Percentiles rank a stretch among this genome's conserved stretches.
phyloP scores from a whole-genome alignment of 2,113 vertebrate species.

The Neotragus moschatus region DNA sequence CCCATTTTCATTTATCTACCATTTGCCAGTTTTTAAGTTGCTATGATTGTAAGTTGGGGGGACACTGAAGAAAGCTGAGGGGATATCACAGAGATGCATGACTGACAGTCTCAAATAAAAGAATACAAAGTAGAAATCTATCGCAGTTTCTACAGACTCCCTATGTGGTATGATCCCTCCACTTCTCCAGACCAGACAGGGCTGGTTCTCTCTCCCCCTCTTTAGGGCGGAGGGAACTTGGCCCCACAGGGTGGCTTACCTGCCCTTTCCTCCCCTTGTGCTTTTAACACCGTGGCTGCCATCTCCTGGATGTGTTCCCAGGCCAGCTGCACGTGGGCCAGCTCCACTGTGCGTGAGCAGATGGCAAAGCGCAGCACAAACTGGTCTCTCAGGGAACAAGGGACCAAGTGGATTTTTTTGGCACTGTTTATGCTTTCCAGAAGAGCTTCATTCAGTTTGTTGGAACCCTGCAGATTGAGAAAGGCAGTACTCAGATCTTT shows the following conservation, averaged over 20 bases:
- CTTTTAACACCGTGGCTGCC: slow-evolving; percentile 82
- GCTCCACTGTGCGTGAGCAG: slow-evolving; percentile 86
- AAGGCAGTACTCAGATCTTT: not conserved
- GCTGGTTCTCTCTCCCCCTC: rapidly evolving
- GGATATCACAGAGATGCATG: not conserved
- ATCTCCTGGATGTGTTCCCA: slow-evolving; percentile 90
- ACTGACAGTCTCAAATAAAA: not conserved
- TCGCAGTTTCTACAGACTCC: not conserved
- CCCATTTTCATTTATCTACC: not conserved
- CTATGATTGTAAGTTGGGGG: not conserved
- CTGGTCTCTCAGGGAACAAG: slow-evolving; percentile 85
- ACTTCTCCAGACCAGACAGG: not conserved
- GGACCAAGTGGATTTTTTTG: slow-evolving; percentile 93
- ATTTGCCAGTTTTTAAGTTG: not conserved
- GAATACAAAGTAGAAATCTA: not conserved
- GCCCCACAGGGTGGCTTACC: not conserved
- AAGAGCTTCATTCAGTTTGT: slow-evolving; percentile 88
- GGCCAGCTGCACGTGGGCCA: slow-evolving; percentile 85
- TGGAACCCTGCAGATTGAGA: slow-evolving; percentile 84
- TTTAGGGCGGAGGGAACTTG: rapidly evolving
- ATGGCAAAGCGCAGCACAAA: slow-evolving; percentile 93
- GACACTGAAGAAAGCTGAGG: not conserved
- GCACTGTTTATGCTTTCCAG: slow-evolving; percentile 87
- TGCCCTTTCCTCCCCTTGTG: slow-evolving; percentile 30
- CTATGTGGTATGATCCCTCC: rapidly evolving